Evolutionary conservation across 1,140 invertebrate species (phyloP), one percentile per base, ranked within the genome.

Genomic region (Drosophila pandora): DNA sequence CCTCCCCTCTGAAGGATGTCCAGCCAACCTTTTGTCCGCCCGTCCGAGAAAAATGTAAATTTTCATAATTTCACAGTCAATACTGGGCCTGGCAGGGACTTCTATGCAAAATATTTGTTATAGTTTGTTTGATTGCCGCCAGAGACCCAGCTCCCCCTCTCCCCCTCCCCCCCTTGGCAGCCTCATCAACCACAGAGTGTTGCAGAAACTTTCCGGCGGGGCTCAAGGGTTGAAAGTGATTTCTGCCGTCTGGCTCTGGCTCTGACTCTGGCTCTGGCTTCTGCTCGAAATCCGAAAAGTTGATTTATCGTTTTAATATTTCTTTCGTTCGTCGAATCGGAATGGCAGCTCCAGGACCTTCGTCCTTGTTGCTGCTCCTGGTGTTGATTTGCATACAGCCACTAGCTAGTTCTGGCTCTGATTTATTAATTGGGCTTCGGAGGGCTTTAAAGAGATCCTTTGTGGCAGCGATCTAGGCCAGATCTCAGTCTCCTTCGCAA

Each of bases 271-370:
- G 34, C 30, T 13, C 1, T 28, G 39, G 25, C 12, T 9, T 17
- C 17, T 17, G 17, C 2, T 77, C 70, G 57, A 78, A 62, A 79
- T 83, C 75, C 79, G 70, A 71, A 81, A 84, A 83, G 75, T 87
- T 85, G 82, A 85, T 85, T 85, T 85, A 85, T 85, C 74, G 83
- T 88, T 85, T 85, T 85, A 87, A 85, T 85, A 85, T 88, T 85
- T 87, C 78, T 64, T 78, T 68, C 23, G 23, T 32, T n/a, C n/a
- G 34, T 48, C 58, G 25, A 60, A 87, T 81, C 74, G 62, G 74
- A 87, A 81, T 85, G 81, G 87, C 81, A 85, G 45, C 67, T 64
- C 17, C 2, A 25, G 23, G 23, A 25, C 17, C 17, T 73, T 23
- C 10, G 34, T 2, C 21, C 17, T 45, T 10, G 10, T 22, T 13